Evolutionary conservation across 92 coral and sea anemone genomes (phyloP).

Genomic region (Palythoa caribaeorum): DNA sequence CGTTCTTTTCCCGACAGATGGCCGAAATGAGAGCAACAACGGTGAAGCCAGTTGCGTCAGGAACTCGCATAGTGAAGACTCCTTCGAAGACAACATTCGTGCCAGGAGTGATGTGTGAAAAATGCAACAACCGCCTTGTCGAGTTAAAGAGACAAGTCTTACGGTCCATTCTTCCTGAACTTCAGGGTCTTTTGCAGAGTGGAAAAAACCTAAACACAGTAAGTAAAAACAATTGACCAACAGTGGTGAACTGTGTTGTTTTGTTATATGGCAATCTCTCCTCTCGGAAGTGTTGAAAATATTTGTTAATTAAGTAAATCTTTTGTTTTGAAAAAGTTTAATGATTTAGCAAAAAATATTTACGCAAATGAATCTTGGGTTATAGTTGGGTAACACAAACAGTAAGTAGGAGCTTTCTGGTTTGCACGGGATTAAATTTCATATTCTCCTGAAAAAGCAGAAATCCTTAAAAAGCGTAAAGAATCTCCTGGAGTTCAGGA

Average conservation of each 20-base stretch:
- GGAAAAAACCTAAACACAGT: slow-evolving; percentile 68
- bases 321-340: slow-evolving; percentile 3
- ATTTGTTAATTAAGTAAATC: neutral
- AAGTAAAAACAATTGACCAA: slow-evolving; percentile 9
- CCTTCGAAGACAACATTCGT: slow-evolving; percentile 33
- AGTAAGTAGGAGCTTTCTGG: neutral
- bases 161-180: slow-evolving; percentile 90
- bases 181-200: slow-evolving; percentile 91
- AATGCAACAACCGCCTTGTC: slow-evolving; percentile 94
- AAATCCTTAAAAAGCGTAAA: neutral
- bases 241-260: neutral
- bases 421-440: slow-evolving; percentile 4
- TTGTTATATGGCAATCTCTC: neutral
- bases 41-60: slow-evolving; percentile 29
- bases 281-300: slow-evolving; percentile 26
- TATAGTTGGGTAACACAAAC: neutral
- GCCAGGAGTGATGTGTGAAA: slow-evolving; percentile 97
- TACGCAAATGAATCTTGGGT: neutral
- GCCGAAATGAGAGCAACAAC: slow-evolving; percentile 79
- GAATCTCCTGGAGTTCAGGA: neutral
- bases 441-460: neutral
- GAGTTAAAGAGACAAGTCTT: slow-evolving; percentile 93
- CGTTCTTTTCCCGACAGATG: slow-evolving; percentile 66
- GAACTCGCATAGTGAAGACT: slow-evolving; percentile 28
- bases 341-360: neutral